Evolutionary conservation across 2,888 invertebrate species (phyloP), one percentile per base, ranked within the genome.

Genomic region (Acronicta alni): DNA sequence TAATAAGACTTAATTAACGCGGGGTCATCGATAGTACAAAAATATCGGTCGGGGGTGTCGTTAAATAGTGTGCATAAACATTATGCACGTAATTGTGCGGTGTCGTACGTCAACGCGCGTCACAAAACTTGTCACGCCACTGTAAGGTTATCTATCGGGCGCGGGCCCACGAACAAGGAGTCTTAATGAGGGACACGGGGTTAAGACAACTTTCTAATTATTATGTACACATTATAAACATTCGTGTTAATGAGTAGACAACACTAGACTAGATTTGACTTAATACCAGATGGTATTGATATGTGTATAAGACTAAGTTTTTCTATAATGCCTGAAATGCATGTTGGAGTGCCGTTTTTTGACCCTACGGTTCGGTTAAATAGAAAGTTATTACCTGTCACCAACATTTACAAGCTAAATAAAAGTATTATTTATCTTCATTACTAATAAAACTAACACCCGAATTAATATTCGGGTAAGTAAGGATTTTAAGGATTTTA

Each of bases 151-250:
- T 91, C 90, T 79, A 49, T 26, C 63, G 62, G 59, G 56, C 37
- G 60, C 52, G 53, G 63, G 69, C 69, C 71, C 75, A 75, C 76
- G 53, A 67, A 76, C 80, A 39, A 83, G 81, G 83, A 82, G 82
- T 77, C 76, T 75, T 89, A 88, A 89, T 85, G 86, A 85, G 86
- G 63, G 60, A 57, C 67, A 69, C 57, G 72, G 75, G 76, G 74
- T 76, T 82, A 81, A 79, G 73, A 85, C 75, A 69, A 81, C 84
- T 88, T 86, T 87, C 87, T 88, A 86, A 87, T 85, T 84, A 86
- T 70, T 59, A 71, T 57, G 48, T 37, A 56, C 69, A 66, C 37
- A 55, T 55, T 60, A 39, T 52, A 26, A 35, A 60, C 52, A 46
- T 47, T 59, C 26, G 48, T 52, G 47, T 53, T 63, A 67, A 61